phyloP scores from a whole-genome alignment of 1,140 invertebrate species.

The Paraescarpia echinospica region DNA sequence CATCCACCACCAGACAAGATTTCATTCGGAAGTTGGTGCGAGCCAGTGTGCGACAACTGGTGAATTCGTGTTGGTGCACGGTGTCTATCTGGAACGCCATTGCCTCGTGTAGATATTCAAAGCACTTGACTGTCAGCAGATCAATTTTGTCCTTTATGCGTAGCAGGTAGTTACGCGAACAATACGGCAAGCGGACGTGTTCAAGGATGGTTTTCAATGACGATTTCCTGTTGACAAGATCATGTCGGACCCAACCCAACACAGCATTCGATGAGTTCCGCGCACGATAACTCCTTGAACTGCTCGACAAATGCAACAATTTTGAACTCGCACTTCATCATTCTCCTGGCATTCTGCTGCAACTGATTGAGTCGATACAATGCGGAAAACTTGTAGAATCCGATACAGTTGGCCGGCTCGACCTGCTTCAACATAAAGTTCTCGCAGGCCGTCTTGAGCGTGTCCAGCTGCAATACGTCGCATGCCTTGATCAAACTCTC shows the following conservation, averaged over 20 bases:
- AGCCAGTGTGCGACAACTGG: not conserved
- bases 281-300: not conserved
- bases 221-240: not conserved
- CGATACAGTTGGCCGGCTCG: conserved; percentile 9
- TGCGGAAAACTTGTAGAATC: conserved; percentile 14
- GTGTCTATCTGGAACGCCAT: not conserved
- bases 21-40: not conserved
- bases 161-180: conserved; percentile 7
- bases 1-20: conserved; percentile 7
- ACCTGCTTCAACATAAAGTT: not conserved
- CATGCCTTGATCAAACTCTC: not conserved
- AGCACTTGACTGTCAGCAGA: not conserved
- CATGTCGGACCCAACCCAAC: not conserved
- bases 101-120: not conserved
- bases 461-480: not conserved
- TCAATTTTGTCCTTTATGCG: not conserved
- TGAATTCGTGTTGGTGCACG: not conserved
- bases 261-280: conserved; percentile 17
- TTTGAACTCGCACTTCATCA: not conserved
- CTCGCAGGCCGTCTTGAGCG: conserved; percentile 10
- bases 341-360: not conserved
- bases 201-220: not conserved
- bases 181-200: conserved; percentile 18
- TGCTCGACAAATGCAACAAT: not conserved
- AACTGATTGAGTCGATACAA: conserved; percentile 12